These are phyloP conservation scores for honey bee (Apis mellifera) DNA, from an alignment of 1,140 invertebrate species.

Conservation along the genomic window DNA sequence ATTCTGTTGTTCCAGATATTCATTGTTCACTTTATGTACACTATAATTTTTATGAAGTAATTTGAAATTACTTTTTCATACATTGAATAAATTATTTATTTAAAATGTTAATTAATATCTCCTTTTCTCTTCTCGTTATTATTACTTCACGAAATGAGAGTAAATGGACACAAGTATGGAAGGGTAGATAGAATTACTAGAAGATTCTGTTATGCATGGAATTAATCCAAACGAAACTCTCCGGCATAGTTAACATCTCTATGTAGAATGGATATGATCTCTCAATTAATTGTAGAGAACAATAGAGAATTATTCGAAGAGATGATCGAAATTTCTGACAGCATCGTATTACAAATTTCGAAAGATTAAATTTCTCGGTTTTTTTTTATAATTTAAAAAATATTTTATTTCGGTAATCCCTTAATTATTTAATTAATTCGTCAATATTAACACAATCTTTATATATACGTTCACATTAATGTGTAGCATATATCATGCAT, in stretches of 20 bases:
- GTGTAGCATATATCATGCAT: no score
- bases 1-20: no score
- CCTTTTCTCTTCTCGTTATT: no score
- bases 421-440: background rate
- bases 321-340: background rate
- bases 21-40: no score
- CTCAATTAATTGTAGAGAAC: background rate
- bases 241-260: background rate
- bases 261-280: background rate
- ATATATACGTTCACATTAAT: no score
- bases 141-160: background rate
- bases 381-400: background rate
- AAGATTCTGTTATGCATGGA: background rate
- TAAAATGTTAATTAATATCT: background rate
- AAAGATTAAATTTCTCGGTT: background rate
- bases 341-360: background rate
- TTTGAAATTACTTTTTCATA: no score
- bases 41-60: no score
- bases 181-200: background rate
- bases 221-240: background rate
- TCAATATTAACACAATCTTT: background rate
- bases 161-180: background rate
- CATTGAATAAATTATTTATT: no score
- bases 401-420: background rate
- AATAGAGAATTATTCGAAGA: background rate